These are phyloP conservation scores for Pipistrellus nathusii DNA, from an alignment of 2,797 vertebrate genomes.

Conservation along the genomic window DNA sequence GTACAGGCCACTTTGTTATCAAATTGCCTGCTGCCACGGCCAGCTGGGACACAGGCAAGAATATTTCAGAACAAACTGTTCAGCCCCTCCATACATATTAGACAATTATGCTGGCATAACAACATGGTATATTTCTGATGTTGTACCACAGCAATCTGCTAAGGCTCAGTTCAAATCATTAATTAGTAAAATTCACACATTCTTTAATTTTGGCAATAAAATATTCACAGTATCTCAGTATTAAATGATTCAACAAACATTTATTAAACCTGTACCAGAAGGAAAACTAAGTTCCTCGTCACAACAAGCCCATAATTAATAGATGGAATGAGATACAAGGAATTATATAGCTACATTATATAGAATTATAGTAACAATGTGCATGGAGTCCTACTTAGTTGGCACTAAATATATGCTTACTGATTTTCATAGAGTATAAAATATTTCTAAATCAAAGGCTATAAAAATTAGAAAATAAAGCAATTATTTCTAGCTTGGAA, in stretches of 20 bases:
- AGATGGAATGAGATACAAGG: not conserved
- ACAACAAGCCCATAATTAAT: slow-evolving; percentile 32
- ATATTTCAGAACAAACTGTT: slow-evolving; percentile 72
- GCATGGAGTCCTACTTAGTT: not conserved
- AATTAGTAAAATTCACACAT: slow-evolving; percentile 67
- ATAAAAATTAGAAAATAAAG: slow-evolving; percentile 51
- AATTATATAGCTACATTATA: slow-evolving; percentile 18
- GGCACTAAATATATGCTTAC: not conserved
- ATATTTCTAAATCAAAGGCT: slow-evolving; percentile 26
- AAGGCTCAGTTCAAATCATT: slow-evolving; percentile 41
- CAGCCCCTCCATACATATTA: slow-evolving; percentile 1
- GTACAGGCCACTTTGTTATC: not conserved
- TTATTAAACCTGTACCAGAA: not conserved
- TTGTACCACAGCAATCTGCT: slow-evolving; percentile 12
- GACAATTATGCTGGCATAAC: slow-evolving; percentile 43
- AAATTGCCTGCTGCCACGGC: slow-evolving; percentile 48
- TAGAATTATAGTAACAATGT: not conserved
- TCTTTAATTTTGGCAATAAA: slow-evolving; percentile 73
- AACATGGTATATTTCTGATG: slow-evolving; percentile 35
- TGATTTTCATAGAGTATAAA: slow-evolving; percentile 38
- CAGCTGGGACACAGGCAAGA: slow-evolving; percentile 62
- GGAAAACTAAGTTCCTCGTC: slow-evolving; percentile 58
- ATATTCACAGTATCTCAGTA: slow-evolving; percentile 61
- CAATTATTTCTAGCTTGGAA: not conserved
- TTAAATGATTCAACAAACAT: slow-evolving; percentile 59